Evolutionary conservation across 2,113 vertebrate genomes (phyloP), one percentile per base, ranked within the genome.

Genomic region (Gorsachius goisagi): DNA sequence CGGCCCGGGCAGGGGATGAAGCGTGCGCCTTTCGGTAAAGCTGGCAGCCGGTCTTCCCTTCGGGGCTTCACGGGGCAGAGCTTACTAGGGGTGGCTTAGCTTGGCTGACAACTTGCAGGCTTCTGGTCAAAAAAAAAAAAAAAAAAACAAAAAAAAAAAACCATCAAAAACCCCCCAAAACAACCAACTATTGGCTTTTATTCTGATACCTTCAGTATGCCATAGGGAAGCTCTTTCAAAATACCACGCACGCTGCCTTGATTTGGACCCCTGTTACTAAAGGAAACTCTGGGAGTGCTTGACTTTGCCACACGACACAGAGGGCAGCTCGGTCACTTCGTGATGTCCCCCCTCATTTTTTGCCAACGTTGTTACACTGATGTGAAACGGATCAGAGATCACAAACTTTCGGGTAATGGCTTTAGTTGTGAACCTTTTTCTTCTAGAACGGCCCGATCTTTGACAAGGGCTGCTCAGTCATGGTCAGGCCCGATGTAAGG

Each of bases 1-100:
- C 12, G 21, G 30, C 19, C 53, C 4, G 9, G 2, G 20, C 1
- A 2, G 50, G 22, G 9, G 4, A 24, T 8, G 10, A 9, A 12
- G 35, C 12, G 30, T 19, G 27, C 0, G 5, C 28, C 0, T 20
- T 24, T 44, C 1, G 1, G 41, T 11, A 4, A 11, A 9, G 50
- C 58, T 5, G 58, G 37, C 63, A 13, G 2, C 39, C 58, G 1
- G 18, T 3, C 37, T 18, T 5, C 32, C 11, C 33, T 2, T 3
- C n/a, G 11, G 66, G 47, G 39, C 12, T 12, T 6, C 12, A 0
- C 4, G 11, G 28, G 3, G 37, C 30, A 6, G 67, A 4, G 13
- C 20, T 20, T 4, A 0, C 0, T 5, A 4, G 37, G 9, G 9
- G 83, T 3, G 55, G 41, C 18, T 71, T 9, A 15, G 10, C 7